A percentile compares a stretch with the other conserved stretches of the same genome.
Evolutionary conservation across 2,888 invertebrate species (phyloP).

Genomic region (Erynnis tages): DNA sequence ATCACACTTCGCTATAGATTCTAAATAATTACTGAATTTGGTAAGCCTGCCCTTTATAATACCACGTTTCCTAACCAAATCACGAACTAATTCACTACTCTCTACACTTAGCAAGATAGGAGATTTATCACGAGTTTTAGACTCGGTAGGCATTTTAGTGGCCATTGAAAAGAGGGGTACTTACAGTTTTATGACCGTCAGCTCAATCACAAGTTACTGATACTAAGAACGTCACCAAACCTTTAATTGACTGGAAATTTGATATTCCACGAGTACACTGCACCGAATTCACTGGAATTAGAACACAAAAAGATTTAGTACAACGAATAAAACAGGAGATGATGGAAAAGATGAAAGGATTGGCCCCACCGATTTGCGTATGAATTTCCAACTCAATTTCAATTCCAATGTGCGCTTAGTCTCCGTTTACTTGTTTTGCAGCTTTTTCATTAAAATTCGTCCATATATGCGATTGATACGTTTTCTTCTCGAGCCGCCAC

Average conservation of each 20-base stretch:
- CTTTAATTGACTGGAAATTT: not conserved
- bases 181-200: not conserved
- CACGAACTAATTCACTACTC: not conserved
- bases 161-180: conserved; percentile 6
- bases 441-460: not conserved
- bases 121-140: conserved; percentile 9
- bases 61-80: conserved; percentile 10
- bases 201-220: not conserved
- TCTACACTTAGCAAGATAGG: not conserved
- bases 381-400: not conserved
- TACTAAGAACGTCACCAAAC: not conserved
- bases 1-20: not conserved
- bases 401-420: conserved; percentile 10
- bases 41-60: conserved; percentile 11
- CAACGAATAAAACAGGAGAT: not conserved
- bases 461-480: not conserved
- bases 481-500: conserved; percentile 1
- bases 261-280: not conserved
- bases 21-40: conserved; percentile 9
- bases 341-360: conserved; percentile 6
- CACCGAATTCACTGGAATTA: not conserved
- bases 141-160: not conserved
- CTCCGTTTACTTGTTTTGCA: conserved; percentile 5
- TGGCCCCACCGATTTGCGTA: conserved; percentile 10
- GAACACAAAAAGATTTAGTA: not conserved